These are phyloP conservation scores for Papilio polytes DNA, from an alignment of 1,140 invertebrate species.

Conservation along the genomic window DNA sequence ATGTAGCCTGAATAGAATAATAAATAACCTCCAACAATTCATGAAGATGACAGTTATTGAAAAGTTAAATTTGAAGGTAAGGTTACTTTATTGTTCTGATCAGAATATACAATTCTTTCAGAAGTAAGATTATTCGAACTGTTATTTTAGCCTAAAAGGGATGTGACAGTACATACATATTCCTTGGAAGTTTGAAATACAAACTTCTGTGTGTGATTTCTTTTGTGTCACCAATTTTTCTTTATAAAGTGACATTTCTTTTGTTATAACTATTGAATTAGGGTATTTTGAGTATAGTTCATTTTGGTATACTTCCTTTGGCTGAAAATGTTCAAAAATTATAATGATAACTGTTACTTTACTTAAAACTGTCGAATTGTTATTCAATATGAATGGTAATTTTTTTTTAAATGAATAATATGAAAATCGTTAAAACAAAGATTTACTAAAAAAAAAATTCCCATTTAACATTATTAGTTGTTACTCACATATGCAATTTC, in stretches of 20 bases:
- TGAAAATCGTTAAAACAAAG: not conserved
- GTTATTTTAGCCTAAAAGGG: not conserved
- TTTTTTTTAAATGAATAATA: not conserved
- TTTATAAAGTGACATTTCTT: not conserved
- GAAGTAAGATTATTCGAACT: not conserved
- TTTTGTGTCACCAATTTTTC: not conserved
- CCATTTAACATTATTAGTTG: not conserved
- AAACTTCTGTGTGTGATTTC: too few relatives aligned
- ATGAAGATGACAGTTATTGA: not conserved
- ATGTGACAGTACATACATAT: not conserved
- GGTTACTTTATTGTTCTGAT: not conserved
- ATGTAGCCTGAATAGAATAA: not conserved
- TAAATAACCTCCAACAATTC: not conserved
- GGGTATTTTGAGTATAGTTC: constrained; percentile 33
- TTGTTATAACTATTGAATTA: not conserved
- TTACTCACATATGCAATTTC: constrained; percentile 33
- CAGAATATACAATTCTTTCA: not conserved
- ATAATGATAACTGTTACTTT: not conserved
- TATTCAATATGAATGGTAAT: not conserved
- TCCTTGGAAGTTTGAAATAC: not conserved
- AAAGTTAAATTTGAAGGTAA: not conserved
- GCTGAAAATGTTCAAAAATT: constrained; percentile 11
- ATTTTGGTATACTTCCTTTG: constrained; percentile 20
- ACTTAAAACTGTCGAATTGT: not conserved
- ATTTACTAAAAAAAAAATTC: not conserved